Evolutionary conservation across 2,888 invertebrate genomes (phyloP).

Genomic region (Scrobipalpa atriplicella): DNA sequence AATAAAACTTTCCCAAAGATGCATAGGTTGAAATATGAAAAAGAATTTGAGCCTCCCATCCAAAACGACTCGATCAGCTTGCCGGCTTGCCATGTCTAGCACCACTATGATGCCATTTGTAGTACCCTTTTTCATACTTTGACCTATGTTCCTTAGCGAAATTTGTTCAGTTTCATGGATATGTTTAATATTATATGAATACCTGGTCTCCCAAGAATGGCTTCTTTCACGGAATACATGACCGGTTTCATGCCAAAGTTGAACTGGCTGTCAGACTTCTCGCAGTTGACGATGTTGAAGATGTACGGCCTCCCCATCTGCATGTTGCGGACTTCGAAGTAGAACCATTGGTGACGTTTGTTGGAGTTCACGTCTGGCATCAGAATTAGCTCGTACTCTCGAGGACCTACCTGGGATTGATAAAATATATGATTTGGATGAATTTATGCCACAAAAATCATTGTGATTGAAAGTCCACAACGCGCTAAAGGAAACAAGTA

Average conservation of each 20-base stretch:
- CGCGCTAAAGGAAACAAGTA: no score
- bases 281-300: slow-evolving; percentile 94
- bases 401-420: slow-evolving; percentile 84
- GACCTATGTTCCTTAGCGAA: no score
- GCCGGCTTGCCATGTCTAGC: no score
- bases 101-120: no score
- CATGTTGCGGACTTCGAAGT: slow-evolving; percentile 94
- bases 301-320: slow-evolving; percentile 86
- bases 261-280: slow-evolving; percentile 93
- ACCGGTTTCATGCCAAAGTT: slow-evolving; percentile 95
- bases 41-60: no score
- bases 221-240: slow-evolving; percentile 91
- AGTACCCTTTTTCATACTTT: no score
- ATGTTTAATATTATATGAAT: slow-evolving; percentile 24
- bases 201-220: slow-evolving; percentile 81
- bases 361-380: slow-evolving; percentile 92
- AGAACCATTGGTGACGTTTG: slow-evolving; percentile 94
- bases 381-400: slow-evolving; percentile 92
- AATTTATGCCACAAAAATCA: no score
- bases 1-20: no score
- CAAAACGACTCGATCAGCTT: no score
- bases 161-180: no score
- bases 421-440: background rate
- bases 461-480: no score
- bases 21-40: no score